These are phyloP conservation scores for Xestia xanthographa DNA, from an alignment of 2,888 invertebrate species.

Conservation along the genomic window DNA sequence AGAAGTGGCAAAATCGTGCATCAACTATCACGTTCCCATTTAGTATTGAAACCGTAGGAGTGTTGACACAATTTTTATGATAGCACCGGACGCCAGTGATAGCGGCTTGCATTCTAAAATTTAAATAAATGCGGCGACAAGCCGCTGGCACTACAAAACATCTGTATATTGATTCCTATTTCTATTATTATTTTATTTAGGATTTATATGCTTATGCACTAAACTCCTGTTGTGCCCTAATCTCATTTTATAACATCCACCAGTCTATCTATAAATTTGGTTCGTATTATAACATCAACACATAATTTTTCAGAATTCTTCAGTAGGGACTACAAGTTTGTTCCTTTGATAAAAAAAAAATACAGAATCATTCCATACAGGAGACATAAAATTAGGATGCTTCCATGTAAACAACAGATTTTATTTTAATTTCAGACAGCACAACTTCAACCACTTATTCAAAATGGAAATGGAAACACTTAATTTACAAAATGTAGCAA, in stretches of 20 bases:
- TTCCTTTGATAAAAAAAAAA: neutral
- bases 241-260: neutral
- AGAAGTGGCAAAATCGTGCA: conserved; percentile 23
- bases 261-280: neutral
- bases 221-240: too few species aligned
- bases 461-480: conserved; percentile 75
- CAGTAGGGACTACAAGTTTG: neutral
- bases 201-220: neutral
- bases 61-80: conserved; percentile 28
- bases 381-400: neutral
- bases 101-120: conserved; percentile 2
- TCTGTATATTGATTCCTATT: neutral
- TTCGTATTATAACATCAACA: neutral
- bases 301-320: neutral
- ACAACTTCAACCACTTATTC: conserved; percentile 13
- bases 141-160: neutral
- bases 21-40: conserved; percentile 23
- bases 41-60: conserved; percentile 4
- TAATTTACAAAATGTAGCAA: conserved; percentile 71
- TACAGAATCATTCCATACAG: neutral
- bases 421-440: conserved; percentile 30
- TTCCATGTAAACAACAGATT: neutral
- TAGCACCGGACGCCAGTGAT: conserved; percentile 6
- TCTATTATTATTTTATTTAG: neutral
- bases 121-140: neutral